Evolutionary conservation across 30 jellyfish, hydroid and myxozoan species (phyloP).

Genomic region (Turritopsis dohrnii): DNA sequence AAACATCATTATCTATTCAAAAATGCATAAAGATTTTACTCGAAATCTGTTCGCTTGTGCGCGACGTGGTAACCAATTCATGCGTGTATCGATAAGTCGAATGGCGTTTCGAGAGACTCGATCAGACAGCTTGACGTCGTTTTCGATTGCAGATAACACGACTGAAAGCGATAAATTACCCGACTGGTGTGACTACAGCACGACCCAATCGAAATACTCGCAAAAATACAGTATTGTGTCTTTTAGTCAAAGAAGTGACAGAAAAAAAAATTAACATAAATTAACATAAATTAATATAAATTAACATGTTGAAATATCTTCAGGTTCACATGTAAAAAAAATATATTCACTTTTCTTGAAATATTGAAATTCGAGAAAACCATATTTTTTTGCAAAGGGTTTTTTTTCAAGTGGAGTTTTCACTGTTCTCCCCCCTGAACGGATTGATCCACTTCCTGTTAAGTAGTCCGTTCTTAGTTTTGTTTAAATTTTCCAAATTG

Average conservation of each 20-base stretch:
- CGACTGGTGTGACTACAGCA: not conserved
- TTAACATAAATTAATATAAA: too few relatives aligned
- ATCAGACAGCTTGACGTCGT: not conserved
- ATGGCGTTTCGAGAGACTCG: not conserved
- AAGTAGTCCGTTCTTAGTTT: too few relatives aligned
- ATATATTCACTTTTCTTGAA: too few relatives aligned
- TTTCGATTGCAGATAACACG: not conserved
- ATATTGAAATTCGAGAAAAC: too few relatives aligned
- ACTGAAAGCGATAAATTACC: not conserved
- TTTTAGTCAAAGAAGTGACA: not conserved
- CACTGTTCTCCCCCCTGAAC: too few relatives aligned
- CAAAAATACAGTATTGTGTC: not conserved
- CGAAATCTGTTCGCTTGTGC: conserved; percentile 7
- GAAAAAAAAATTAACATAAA: too few relatives aligned
- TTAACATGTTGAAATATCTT: too few relatives aligned
- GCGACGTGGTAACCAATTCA: conserved; percentile 2
- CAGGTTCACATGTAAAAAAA: too few relatives aligned
- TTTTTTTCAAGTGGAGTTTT: too few relatives aligned
- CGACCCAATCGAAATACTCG: not conserved
- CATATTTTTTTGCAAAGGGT: too few relatives aligned
- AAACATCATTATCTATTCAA: conserved; percentile 47
- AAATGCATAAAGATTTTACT: conserved; percentile 42
- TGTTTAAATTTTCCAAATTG: too few relatives aligned
- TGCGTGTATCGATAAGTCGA: conserved; percentile 9
- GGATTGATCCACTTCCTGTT: too few relatives aligned